phyloP scores from a whole-genome alignment of 1,140 invertebrate genomes.

The Campoletis sonorensis region DNA sequence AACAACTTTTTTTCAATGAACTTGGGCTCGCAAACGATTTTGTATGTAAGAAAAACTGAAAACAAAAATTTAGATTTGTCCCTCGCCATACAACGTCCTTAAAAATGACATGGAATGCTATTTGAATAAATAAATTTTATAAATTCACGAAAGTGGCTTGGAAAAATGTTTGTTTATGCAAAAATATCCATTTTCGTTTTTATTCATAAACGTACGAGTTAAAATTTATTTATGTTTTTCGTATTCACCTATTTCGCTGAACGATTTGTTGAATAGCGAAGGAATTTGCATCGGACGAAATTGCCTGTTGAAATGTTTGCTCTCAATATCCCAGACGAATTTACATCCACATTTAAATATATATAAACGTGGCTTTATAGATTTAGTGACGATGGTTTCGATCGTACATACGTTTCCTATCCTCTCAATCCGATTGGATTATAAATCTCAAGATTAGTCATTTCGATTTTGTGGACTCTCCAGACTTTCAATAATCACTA shows the following conservation, averaged over 20 bases:
- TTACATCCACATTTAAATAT: neutral
- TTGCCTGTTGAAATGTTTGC: neutral
- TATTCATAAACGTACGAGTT: neutral
- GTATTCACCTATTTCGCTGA: neutral
- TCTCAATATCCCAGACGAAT: neutral
- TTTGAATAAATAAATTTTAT: too few relatives aligned
- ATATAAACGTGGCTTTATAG: neutral
- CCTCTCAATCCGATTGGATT: neutral
- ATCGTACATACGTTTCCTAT: conserved; percentile 7
- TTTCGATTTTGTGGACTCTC: neutral
- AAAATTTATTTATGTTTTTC: neutral
- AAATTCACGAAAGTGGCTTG: too few relatives aligned
- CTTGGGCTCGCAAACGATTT: too few relatives aligned
- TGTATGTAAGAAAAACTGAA: too few relatives aligned
- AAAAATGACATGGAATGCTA: too few relatives aligned
- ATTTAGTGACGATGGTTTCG: neutral
- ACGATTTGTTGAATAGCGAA: neutral
- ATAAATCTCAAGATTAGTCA: neutral
- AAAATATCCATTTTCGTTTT: neutral
- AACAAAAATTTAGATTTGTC: too few relatives aligned
- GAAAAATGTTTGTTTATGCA: too few relatives aligned
- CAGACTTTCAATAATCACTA: neutral
- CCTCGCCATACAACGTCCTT: too few relatives aligned
- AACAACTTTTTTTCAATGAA: too few relatives aligned
- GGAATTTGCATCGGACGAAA: neutral